Evolutionary conservation across 2,888 invertebrate species (phyloP).

Genomic region (Parochlus steinenii): DNA sequence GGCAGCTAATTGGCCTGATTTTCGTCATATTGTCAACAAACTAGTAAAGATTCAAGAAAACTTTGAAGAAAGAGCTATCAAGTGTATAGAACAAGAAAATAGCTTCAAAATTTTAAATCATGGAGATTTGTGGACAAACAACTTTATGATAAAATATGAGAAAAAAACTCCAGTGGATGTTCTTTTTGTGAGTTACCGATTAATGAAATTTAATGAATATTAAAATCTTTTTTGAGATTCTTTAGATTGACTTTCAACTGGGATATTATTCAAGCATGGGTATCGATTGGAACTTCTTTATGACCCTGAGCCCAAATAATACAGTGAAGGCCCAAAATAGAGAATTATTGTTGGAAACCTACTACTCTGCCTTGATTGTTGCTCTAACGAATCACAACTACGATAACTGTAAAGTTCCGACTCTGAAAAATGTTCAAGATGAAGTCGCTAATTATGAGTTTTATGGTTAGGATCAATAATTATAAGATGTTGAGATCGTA

Average conservation of each 20-base stretch:
- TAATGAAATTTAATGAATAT: too few species aligned
- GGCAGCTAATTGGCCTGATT: conserved; percentile 15
- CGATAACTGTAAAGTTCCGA: conserved; percentile 14
- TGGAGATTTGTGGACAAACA: conserved; percentile 37
- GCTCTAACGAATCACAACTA: conserved; percentile 19
- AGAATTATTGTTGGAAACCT: conserved; percentile 20
- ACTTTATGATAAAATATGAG: conserved; percentile 34
- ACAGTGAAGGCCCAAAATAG: conserved; percentile 21
- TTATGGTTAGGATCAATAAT: too few species aligned
- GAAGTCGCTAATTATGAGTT: conserved; percentile 15
- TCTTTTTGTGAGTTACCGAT: conserved; percentile 29
- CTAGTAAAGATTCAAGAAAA: conserved; percentile 12
- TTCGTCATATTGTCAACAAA: conserved; percentile 14
- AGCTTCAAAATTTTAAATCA: conserved; percentile 36
- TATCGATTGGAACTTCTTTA: conserved; percentile 28
- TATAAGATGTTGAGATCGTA: too few species aligned
- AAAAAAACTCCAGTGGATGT: conserved; percentile 26
- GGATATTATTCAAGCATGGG: conserved; percentile 27
- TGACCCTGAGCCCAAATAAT: conserved; percentile 25
- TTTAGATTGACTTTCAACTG: too few species aligned
- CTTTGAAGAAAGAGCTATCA: too few species aligned
- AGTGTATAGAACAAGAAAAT: too few species aligned
- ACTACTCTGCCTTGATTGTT: conserved; percentile 18
- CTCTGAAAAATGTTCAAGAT: conserved; percentile 13
- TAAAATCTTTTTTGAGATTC: too few species aligned